Conservation (phyloP, 2,113 vertebrate genomes). For the Madoqua kirkii region DNA sequence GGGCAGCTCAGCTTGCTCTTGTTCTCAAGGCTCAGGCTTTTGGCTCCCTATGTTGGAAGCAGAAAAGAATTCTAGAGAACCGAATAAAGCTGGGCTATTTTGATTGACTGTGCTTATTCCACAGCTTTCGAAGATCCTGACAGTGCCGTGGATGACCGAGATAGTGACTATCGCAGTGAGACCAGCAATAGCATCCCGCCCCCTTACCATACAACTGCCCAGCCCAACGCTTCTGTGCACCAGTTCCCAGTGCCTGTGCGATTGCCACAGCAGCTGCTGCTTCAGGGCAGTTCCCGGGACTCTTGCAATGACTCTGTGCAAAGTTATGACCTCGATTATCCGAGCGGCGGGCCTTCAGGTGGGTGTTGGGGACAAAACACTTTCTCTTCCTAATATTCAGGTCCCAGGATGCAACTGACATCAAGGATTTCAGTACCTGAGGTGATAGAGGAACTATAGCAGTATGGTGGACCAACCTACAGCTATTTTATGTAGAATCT, state of each 20-base stretch:
- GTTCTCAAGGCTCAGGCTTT: not conserved
- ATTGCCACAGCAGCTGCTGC: constrained; percentile 85
- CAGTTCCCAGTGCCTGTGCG: constrained; percentile 88
- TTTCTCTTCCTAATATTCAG: not conserved
- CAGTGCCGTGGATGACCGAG: constrained; percentile 94
- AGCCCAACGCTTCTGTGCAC: constrained; percentile 94
- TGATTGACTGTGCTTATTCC: constrained; percentile 60
- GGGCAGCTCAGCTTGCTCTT: not conserved
- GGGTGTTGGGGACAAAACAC: constrained; percentile 37
- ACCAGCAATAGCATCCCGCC: constrained; percentile 94
- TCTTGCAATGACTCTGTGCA: constrained; percentile 87
- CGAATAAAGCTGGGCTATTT: not conserved
- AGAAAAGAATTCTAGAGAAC: not conserved
- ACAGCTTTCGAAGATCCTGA: constrained; percentile 95
- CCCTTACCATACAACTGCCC: constrained; percentile 89
- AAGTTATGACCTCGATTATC: constrained; percentile 88
- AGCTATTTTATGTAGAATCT: not conserved
- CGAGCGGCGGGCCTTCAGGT: constrained; percentile 90
- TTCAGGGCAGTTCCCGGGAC: constrained; percentile 80
- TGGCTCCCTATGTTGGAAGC: not conserved
- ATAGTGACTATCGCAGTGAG: constrained; percentile 98
- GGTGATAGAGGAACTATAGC: not conserved
- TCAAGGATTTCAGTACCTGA: not conserved
- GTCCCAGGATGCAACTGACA: not conserved
- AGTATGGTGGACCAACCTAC: not conserved